Percentiles rank a stretch among this genome's conserved stretches.
Evolutionary conservation across 2,797 vertebrate genomes (phyloP).

Genomic region (Pantherophis vulpinus): DNA sequence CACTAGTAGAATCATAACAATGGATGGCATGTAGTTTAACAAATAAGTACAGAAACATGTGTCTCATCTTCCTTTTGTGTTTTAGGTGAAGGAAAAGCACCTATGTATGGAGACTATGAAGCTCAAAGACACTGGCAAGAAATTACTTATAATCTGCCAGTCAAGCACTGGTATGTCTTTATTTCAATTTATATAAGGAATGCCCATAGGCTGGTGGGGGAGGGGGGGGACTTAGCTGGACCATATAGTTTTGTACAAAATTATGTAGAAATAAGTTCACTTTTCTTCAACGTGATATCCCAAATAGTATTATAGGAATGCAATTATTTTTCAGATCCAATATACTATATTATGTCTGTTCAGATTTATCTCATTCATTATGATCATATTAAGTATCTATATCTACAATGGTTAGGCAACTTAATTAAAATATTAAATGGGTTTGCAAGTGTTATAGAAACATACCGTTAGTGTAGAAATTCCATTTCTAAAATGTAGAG

Average conservation of each 20-base stretch:
- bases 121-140: constrained; percentile 99
- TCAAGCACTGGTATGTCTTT: constrained; percentile 83
- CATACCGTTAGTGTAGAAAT: neutral
- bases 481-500: neutral
- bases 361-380: neutral
- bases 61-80: constrained; percentile 1
- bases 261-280: neutral
- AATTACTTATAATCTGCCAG: constrained; percentile 89
- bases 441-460: neutral
- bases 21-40: neutral
- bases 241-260: neutral
- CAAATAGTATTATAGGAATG: neutral
- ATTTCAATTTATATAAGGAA: neutral
- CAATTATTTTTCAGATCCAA: neutral
- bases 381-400: neutral
- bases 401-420: neutral
- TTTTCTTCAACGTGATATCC: neutral
- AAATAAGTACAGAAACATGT: neutral
- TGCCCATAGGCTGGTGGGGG: neutral
- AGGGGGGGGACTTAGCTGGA: neutral
- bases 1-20: neutral
- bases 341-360: neutral
- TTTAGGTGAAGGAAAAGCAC: constrained; percentile 88
- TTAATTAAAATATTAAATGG: neutral
- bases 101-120: constrained; percentile 98